Conservation (phyloP, 2,888 invertebrate species). For the Agrilus mali region DNA sequence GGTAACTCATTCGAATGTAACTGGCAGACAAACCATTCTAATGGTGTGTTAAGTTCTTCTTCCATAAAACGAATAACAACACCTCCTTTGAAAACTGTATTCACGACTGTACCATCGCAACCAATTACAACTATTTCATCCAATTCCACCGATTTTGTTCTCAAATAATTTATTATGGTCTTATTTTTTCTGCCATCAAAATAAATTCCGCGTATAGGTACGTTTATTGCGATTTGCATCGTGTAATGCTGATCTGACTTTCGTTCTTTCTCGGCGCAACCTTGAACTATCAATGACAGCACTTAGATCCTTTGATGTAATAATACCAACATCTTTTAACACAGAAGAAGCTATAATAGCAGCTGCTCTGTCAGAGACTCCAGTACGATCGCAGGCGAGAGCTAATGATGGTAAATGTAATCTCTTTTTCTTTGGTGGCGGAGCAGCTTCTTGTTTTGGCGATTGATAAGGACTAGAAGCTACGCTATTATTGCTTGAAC, state of each 20-base stretch:
- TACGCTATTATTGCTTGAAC: no score
- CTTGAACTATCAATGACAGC: constrained; percentile 6
- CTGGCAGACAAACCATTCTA: constrained; percentile 14
- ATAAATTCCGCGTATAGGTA: no score
- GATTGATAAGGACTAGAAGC: no score
- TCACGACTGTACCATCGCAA: constrained; percentile 13
- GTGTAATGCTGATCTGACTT: constrained; percentile 1
- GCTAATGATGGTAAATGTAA: constrained; percentile 5
- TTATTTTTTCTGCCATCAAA: no score
- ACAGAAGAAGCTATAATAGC: constrained; percentile 9
- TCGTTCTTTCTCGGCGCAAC: no score
- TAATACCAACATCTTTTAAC: constrained; percentile 9
- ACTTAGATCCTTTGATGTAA: constrained; percentile 4
- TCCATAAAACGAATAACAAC: constrained; percentile 12
- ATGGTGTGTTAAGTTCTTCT: constrained; percentile 8
- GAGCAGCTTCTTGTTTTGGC: no score
- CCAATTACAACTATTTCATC: no score
- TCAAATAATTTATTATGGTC: no score
- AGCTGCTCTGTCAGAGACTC: constrained; percentile 10
- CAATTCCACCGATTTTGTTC: no score
- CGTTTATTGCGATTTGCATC: no score
- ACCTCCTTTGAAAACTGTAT: constrained; percentile 12
- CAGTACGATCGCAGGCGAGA: constrained; percentile 9
- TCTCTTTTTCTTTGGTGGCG: no score
- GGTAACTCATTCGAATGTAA: constrained; percentile 15